Base-by-base conservation (phyloP, 2,888 invertebrate species). In the Tanypteryx hageni region DNA sequence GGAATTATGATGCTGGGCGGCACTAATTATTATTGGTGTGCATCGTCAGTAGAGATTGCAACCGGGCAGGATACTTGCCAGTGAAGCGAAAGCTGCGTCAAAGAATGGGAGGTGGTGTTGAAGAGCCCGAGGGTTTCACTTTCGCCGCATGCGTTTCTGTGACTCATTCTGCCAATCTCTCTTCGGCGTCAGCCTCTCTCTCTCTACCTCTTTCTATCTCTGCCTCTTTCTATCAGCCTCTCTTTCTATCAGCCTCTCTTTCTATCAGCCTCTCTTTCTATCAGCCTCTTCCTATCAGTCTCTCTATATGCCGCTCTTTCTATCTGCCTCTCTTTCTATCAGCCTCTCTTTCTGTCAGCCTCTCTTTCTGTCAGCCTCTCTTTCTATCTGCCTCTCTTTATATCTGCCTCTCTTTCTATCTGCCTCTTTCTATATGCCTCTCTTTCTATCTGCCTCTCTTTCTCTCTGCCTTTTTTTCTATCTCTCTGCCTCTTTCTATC, bases 111-210 rank as follows among this genome's bases (percentile, higher is more conserved):
- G 92, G 91, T n/a, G 82, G 86, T 22, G 92, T 64, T 16, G n/a
- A n/a, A 16, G 44, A 16, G 64, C 44, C 81, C 84, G 82, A 61
- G 58, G 82, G 56, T 68, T n/a, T 61, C 81, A 18, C 68, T 61
- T 14, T 68, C n/a, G 76, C 58, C 83, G 22, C 56, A 58, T 76
- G 68, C 22, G 81, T 57, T 68, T 92, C 58, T 58, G 92, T 92
- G 93, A 92, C 84, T 94, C 94, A 94, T 94, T 94, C 94, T 94
- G 93, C 94, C 94, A 95, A 94, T 94, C 94, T 94, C 94, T 94
- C 94, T 95, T 94, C 94, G 94, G 94, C 94, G 94, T 94, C 95
- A 94, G 95, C 94, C 94, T 94, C 94, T 94, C 94, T 94, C 94
- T n/a, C n/a, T n/a, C n/a, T n/a, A n/a, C 5, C 64, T 64, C 13